Conservation (phyloP, 2,888 invertebrate genomes). For the Mythimna impura region DNA sequence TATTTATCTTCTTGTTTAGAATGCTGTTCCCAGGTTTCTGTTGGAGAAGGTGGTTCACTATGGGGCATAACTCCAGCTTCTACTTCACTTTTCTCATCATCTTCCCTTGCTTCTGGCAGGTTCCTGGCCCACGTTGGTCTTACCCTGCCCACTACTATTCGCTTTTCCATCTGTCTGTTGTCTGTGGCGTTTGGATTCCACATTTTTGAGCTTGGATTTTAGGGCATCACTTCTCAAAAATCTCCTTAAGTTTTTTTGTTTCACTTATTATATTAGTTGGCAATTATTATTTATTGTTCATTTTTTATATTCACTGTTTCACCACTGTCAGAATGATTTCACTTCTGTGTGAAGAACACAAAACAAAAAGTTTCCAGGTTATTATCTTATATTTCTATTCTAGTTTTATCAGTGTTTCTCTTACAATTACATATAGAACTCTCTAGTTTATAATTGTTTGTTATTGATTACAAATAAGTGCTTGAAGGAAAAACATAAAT, state of each 20-base stretch:
- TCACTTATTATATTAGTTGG: background rate
- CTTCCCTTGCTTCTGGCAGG: slow-evolving; percentile 85
- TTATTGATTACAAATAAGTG: slow-evolving; percentile 3
- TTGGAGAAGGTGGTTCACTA: slow-evolving; percentile 86
- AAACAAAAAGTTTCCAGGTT: slow-evolving; percentile 5
- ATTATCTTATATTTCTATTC: slow-evolving; percentile 3
- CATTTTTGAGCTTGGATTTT: slow-evolving; percentile 70
- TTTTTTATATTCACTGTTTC: slow-evolving; percentile 21
- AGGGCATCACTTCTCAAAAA: slow-evolving; percentile 26
- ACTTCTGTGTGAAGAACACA: background rate
- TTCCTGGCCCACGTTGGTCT: slow-evolving; percentile 90
- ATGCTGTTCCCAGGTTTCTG: slow-evolving; percentile 83
- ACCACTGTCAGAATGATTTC: background rate
- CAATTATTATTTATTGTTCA: slow-evolving; percentile 16
- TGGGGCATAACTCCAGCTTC: slow-evolving; percentile 83
- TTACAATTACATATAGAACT: background rate
- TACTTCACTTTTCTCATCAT: slow-evolving; percentile 83
- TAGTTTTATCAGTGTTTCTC: background rate
- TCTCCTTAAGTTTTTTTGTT: background rate
- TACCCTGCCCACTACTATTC: slow-evolving; percentile 91
- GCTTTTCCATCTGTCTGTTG: slow-evolving; percentile 90
- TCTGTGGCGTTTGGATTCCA: slow-evolving; percentile 88
- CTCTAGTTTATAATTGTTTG: slow-evolving; percentile 1
- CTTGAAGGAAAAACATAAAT: background rate
- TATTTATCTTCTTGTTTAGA: slow-evolving; percentile 88